phyloP scores from a whole-genome alignment of 2,797 vertebrate genomes.

The Microhierax caerulescens region DNA sequence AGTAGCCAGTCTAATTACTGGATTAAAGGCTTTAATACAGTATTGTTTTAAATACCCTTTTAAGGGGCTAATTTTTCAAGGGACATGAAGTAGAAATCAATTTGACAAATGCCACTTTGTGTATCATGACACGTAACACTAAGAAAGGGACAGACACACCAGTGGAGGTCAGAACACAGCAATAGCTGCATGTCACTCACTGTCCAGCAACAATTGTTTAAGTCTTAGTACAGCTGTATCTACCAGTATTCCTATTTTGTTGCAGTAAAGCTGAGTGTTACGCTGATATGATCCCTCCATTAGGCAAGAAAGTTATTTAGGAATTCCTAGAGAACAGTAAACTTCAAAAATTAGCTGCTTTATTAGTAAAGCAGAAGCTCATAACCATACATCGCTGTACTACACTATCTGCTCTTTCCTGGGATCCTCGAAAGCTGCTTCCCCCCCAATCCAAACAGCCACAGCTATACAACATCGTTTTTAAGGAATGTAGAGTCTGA shows the following conservation, averaged over 20 bases:
- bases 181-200: accelerated
- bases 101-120: background rate
- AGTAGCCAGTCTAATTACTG: background rate
- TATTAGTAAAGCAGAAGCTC: background rate
- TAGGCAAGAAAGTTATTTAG: background rate
- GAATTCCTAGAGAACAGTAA: background rate
- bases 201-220: background rate
- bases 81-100: background rate
- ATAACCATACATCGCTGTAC: background rate
- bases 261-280: background rate
- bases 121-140: accelerated
- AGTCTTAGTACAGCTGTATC: background rate
- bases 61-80: background rate
- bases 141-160: background rate
- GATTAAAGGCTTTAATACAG: background rate
- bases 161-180: background rate
- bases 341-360: background rate
- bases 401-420: background rate
- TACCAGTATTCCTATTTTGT: background rate
- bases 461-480: background rate
- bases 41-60: background rate
- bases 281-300: background rate
- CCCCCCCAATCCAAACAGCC: background rate
- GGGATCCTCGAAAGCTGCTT: background rate
- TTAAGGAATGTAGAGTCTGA: background rate